A percentile compares a stretch with the other conserved stretches of the same genome.
Conservation (phyloP, 2,888 invertebrate species). For the Limnephilus lunatus region DNA sequence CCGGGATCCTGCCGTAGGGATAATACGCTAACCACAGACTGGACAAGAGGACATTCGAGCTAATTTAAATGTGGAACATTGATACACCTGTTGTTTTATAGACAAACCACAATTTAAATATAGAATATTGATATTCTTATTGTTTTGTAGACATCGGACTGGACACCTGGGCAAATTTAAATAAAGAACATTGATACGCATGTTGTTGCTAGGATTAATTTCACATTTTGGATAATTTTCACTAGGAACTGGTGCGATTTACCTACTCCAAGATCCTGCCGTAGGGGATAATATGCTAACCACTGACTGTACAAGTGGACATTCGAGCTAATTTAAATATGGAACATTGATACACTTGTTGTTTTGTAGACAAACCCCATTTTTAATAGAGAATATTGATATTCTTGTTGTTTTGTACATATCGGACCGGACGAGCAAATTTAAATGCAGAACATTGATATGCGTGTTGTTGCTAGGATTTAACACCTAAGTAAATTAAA, state of each 20-base stretch:
- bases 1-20: neutral
- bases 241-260: too few relatives aligned
- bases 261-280: too few relatives aligned
- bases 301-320: neutral
- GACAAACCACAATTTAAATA: neutral
- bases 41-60: neutral
- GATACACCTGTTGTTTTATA: neutral
- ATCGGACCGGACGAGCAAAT: neutral
- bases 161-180: neutral
- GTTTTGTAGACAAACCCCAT: neutral
- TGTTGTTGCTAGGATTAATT: too few relatives aligned
- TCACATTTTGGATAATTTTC: too few relatives aligned
- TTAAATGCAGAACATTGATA: neutral
- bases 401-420: too few relatives aligned
- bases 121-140: neutral
- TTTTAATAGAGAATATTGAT: neutral
- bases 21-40: neutral
- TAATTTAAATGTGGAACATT: neutral
- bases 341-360: neutral
- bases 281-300: too few relatives aligned
- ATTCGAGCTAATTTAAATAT: neutral
- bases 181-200: neutral
- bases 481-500: too few relatives aligned
- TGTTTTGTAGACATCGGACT: too few relatives aligned
- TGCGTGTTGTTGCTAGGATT: too few relatives aligned